These are phyloP conservation scores for Laterallus jamaicensis DNA, from an alignment of 2,113 vertebrate species.

Conservation along the genomic window DNA sequence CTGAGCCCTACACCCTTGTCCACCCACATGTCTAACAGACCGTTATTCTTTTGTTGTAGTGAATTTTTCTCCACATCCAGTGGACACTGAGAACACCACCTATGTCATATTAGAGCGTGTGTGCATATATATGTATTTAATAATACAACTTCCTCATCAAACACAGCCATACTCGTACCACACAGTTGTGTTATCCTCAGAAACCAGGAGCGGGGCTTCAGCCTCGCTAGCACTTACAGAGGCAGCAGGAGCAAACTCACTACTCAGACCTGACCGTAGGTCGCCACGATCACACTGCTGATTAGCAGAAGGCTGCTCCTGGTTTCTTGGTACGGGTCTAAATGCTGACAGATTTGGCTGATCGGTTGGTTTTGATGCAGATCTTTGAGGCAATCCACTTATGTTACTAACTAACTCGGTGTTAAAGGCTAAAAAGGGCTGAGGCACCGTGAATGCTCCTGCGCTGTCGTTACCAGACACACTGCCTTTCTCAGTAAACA, in stretches of 20 bases:
- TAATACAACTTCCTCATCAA: conserved; percentile 66
- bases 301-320: conserved; percentile 40
- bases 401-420: conserved; percentile 94
- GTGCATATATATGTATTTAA: background rate
- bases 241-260: conserved; percentile 27
- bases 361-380: conserved; percentile 33
- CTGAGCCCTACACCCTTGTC: background rate
- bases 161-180: conserved; percentile 99
- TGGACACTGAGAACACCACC: background rate
- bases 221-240: conserved; percentile 58
- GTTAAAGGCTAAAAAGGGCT: conserved; percentile 91
- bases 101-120: background rate
- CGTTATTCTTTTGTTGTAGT: background rate
- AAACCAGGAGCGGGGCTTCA: conserved; percentile 74
- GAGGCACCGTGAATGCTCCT: conserved; percentile 60
- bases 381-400: conserved; percentile 82
- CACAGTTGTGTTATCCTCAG: conserved; percentile 91
- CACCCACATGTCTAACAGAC: background rate
- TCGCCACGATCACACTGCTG: conserved; percentile 36
- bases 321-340: conserved; percentile 46
- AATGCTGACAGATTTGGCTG: conserved; percentile 28
- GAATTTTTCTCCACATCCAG: conserved; percentile 9
- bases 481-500: conserved; percentile 78
- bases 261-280: background rate
- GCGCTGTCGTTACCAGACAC: conserved; percentile 53